Evolutionary conservation across 2,113 vertebrate genomes (phyloP).

Genomic region (Garra rufa): DNA sequence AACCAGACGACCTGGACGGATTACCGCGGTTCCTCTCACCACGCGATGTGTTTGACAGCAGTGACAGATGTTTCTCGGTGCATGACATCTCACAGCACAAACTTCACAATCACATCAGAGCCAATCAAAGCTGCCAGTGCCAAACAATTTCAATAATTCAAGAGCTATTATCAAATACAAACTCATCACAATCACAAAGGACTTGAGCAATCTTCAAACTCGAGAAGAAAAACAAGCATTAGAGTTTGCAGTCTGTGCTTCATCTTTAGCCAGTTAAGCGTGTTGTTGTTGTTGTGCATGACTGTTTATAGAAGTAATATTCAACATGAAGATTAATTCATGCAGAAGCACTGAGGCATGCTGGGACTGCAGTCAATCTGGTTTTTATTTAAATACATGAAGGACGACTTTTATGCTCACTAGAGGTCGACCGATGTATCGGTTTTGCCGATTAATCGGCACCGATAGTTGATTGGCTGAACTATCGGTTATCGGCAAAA

Average conservation of each 20-base stretch:
- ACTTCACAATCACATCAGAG: slow-evolving; percentile 17
- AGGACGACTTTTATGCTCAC: not conserved
- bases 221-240: not conserved
- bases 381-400: not conserved
- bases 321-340: not conserved
- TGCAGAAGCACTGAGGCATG: not conserved
- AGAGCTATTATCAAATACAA: slow-evolving; percentile 7
- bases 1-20: not conserved
- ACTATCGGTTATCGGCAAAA: too few species aligned
- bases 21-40: not conserved
- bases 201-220: not conserved
- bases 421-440: too few species aligned
- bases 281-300: not conserved
- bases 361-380: not conserved
- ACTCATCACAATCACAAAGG: slow-evolving; percentile 6
- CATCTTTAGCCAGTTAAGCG: not conserved
- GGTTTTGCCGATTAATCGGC: too few species aligned
- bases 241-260: not conserved
- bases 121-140: not conserved
- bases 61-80: not conserved
- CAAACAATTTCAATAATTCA: slow-evolving; percentile 15
- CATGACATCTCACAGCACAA: not conserved
- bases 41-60: not conserved
- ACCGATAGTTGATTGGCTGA: too few species aligned
- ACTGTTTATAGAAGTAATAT: not conserved